Evolutionary conservation across 2,797 vertebrate species (phyloP).

Genomic region (Micropoecilia bifurca): DNA sequence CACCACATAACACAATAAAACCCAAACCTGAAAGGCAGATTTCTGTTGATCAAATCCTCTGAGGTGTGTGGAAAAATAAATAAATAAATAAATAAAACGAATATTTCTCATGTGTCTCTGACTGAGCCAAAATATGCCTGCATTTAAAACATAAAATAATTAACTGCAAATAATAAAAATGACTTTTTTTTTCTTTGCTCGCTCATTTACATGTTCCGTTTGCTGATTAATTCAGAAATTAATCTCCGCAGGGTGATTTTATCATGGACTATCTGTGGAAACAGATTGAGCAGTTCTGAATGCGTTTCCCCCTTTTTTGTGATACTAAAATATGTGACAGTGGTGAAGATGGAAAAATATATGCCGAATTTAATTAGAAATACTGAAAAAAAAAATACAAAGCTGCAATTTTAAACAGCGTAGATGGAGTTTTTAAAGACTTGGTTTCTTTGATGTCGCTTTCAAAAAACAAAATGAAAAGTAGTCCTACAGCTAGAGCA

Average conservation of each 20-base stretch:
- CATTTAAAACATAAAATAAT: slow-evolving; percentile 1
- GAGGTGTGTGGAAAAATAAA: slow-evolving; percentile 3
- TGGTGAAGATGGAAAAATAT: background rate
- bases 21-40: slow-evolving; percentile 50
- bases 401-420: background rate
- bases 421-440: background rate
- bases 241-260: slow-evolving; percentile 24
- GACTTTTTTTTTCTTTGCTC: background rate
- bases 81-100: background rate
- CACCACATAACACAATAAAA: slow-evolving; percentile 39
- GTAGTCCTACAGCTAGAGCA: background rate
- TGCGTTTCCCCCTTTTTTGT: slow-evolving; percentile 32
- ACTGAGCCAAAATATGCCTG: slow-evolving; percentile 17
- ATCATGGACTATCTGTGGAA: slow-evolving; percentile 23
- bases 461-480: background rate
- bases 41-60: slow-evolving; percentile 38
- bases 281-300: slow-evolving; percentile 36
- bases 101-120: slow-evolving; percentile 10
- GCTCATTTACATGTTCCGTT: slow-evolving; percentile 2
- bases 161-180: background rate
- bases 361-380: background rate
- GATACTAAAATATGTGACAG: background rate
- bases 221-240: background rate
- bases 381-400: background rate
- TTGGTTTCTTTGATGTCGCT: background rate